Conservation (phyloP, 2,113 vertebrate species). For the Pterophyllum scalare region DNA sequence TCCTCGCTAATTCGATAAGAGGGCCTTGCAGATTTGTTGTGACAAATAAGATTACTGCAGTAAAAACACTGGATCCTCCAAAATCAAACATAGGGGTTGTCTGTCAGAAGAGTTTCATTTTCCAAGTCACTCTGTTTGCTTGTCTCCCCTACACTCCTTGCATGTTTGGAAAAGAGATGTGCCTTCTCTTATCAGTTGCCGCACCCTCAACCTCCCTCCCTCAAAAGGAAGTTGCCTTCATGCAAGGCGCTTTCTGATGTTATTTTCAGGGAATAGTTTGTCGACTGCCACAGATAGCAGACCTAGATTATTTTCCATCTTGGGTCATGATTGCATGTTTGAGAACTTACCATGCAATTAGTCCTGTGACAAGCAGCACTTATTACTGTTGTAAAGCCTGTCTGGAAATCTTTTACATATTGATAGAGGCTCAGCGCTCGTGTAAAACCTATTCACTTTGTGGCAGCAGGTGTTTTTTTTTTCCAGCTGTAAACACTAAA, state of each 20-base stretch:
- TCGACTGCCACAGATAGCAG: slow-evolving; percentile 69
- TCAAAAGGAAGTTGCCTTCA: slow-evolving; percentile 74
- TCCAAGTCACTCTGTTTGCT: slow-evolving; percentile 11
- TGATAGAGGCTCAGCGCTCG: slow-evolving; percentile 8
- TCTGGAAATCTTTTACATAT: slow-evolving; percentile 31
- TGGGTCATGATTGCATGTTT: slow-evolving; percentile 29
- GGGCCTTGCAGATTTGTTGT: slow-evolving; percentile 22
- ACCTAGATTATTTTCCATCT: slow-evolving; percentile 57
- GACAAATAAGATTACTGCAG: slow-evolving; percentile 29
- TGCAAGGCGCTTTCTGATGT: slow-evolving; percentile 68
- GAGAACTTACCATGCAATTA: slow-evolving; percentile 56
- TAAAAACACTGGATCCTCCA: slow-evolving; percentile 4
- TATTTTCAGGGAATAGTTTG: slow-evolving; percentile 76
- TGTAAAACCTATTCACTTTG: slow-evolving; percentile 28
- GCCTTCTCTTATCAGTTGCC: slow-evolving; percentile 74
- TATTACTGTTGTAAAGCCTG: slow-evolving; percentile 14
- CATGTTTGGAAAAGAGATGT: slow-evolving; percentile 55
- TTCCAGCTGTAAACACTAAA: background rate
- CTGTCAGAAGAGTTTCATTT: slow-evolving; percentile 29
- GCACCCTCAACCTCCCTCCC: slow-evolving; percentile 57
- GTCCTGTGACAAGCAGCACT: slow-evolving; percentile 49
- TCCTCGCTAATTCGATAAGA: slow-evolving; percentile 38
- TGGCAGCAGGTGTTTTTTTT: background rate
- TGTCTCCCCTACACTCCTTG: slow-evolving; percentile 22
- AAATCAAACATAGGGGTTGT: slow-evolving; percentile 22